Percentiles rank a stretch among this genome's conserved stretches.
Conservation (phyloP, 2,888 invertebrate genomes). For the Nymphalis polychloros region DNA sequence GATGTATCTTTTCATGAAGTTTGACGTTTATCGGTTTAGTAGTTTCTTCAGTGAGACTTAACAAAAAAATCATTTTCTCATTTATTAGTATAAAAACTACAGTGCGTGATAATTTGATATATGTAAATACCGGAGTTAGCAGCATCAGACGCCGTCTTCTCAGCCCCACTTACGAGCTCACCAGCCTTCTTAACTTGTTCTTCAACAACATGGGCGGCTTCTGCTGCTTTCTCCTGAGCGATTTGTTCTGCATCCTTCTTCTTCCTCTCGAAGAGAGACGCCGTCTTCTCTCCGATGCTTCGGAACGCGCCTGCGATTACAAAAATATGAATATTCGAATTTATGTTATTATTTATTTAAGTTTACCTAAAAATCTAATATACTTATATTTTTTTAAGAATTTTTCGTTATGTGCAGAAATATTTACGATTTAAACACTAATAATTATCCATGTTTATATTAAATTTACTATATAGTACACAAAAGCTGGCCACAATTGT, state of each 20-base stretch:
- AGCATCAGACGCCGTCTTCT: slow-evolving; percentile 78
- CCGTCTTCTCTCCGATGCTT: slow-evolving; percentile 87
- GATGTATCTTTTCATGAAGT: too few species aligned
- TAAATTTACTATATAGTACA: background rate
- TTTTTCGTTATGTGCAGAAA: too few species aligned
- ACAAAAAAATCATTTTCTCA: too few species aligned
- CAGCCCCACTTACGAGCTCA: slow-evolving; percentile 82
- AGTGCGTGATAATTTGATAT: too few species aligned
- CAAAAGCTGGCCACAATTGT: slow-evolving; percentile 7
- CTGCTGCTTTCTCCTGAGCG: slow-evolving; percentile 83
- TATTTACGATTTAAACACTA: too few species aligned
- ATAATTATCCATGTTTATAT: too few species aligned
- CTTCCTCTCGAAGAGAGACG: slow-evolving; percentile 86
- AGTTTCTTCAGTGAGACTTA: too few species aligned
- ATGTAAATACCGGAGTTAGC: slow-evolving; percentile 63
- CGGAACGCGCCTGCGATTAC: slow-evolving; percentile 82
- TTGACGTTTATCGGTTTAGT: too few species aligned
- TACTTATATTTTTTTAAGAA: too few species aligned
- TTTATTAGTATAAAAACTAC: too few species aligned
- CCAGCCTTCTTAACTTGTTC: slow-evolving; percentile 84
- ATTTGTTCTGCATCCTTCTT: slow-evolving; percentile 86
- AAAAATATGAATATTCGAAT: background rate
- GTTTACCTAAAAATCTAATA: too few species aligned
- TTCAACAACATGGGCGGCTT: slow-evolving; percentile 83
- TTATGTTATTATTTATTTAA: too few species aligned